A percentile compares a stretch with the other conserved stretches of the same genome.
Conservation (phyloP, 2,888 invertebrate species). For the Tipula lateralis region DNA sequence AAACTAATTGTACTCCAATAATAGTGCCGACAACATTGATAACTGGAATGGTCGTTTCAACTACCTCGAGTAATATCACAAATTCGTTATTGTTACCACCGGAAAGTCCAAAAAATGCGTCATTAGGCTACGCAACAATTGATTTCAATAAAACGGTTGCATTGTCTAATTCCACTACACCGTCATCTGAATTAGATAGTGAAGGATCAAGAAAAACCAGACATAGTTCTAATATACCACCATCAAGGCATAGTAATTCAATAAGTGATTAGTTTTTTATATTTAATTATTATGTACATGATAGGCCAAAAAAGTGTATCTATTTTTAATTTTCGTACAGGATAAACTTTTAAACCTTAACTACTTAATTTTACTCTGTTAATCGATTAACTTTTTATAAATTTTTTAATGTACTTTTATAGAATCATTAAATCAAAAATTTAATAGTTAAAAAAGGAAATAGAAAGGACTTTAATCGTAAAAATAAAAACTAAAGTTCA, state of each 20-base stretch:
- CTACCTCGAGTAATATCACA: slow-evolving; percentile 29
- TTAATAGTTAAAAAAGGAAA: too few species aligned
- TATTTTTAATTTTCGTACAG: too few species aligned
- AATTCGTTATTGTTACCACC: slow-evolving; percentile 33
- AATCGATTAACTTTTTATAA: too few species aligned
- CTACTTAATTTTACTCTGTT: too few species aligned
- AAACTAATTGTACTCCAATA: slow-evolving; percentile 26
- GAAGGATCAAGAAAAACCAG: slow-evolving; percentile 75
- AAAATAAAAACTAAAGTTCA: too few species aligned
- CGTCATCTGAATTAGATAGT: slow-evolving; percentile 61
- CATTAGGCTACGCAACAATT: slow-evolving; percentile 78
- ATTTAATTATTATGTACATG: not conserved
- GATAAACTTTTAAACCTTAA: too few species aligned
- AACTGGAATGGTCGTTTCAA: slow-evolving; percentile 15
- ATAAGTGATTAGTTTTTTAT: slow-evolving; percentile 53
- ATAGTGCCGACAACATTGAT: slow-evolving; percentile 21
- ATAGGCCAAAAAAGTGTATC: not conserved
- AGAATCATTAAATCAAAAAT: too few species aligned
- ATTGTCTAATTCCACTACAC: slow-evolving; percentile 73
- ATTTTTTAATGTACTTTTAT: too few species aligned
- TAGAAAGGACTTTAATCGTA: too few species aligned
- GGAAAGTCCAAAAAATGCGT: slow-evolving; percentile 35
- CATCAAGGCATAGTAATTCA: slow-evolving; percentile 54
- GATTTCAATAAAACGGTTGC: slow-evolving; percentile 93
- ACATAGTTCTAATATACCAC: slow-evolving; percentile 64